A percentile compares a stretch with the other conserved stretches of the same genome.
These are phyloP conservation scores for Prunella fulvescens DNA, from an alignment of 2,113 vertebrate genomes.

Conservation along the genomic window DNA sequence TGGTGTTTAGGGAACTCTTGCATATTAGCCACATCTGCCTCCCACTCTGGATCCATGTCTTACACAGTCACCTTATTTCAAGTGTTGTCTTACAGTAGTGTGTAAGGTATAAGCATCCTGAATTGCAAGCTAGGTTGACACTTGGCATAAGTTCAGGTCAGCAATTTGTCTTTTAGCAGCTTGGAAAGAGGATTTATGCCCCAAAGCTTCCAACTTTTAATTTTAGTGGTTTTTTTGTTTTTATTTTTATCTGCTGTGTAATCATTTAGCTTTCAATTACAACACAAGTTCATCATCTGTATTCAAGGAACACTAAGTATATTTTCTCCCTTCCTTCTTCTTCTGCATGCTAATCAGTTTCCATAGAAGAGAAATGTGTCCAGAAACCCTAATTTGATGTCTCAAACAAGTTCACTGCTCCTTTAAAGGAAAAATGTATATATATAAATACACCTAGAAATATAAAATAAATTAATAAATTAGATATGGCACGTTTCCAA, in stretches of 20 bases:
- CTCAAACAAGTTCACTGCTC: background rate
- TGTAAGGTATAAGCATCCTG: background rate
- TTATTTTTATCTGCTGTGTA: background rate
- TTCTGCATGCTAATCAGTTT: background rate
- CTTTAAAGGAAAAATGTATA: background rate
- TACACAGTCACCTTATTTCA: background rate
- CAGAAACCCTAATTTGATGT: background rate
- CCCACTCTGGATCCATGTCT: background rate
- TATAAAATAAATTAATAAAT: background rate
- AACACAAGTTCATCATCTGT: background rate
- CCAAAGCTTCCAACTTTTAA: background rate
- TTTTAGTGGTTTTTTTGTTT: background rate
- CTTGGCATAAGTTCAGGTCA: background rate
- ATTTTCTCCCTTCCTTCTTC: background rate
- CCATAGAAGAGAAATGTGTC: background rate
- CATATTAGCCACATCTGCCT: background rate
- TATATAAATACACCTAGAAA: background rate
- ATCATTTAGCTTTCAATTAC: background rate
- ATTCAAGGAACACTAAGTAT: background rate
- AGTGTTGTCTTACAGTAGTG: background rate
- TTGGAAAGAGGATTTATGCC: background rate
- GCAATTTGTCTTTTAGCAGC: background rate
- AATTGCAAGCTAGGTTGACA: background rate
- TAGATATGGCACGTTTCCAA: background rate
- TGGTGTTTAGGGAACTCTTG: background rate